Percentiles rank a stretch among this genome's conserved stretches.
Evolutionary conservation across 1,140 invertebrate species (phyloP).

Genomic region (Reticulitermes speratus): DNA sequence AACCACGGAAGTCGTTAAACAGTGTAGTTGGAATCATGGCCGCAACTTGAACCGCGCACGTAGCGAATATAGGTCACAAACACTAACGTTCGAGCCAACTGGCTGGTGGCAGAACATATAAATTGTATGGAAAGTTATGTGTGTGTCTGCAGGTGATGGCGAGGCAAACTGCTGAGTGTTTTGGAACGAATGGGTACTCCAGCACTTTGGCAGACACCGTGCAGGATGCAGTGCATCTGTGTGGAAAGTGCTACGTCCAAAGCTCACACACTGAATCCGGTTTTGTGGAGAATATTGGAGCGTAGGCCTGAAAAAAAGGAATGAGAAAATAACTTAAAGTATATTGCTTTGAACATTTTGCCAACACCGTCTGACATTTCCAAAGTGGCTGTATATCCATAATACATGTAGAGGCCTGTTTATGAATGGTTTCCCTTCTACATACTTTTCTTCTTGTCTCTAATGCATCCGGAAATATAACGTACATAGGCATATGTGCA

Average conservation of each 20-base stretch:
- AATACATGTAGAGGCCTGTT: background rate
- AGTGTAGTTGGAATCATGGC: too few species aligned
- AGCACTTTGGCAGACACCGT: too few species aligned
- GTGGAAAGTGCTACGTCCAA: background rate
- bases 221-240: background rate
- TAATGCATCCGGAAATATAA: background rate
- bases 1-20: too few species aligned
- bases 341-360: background rate
- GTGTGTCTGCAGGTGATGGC: too few species aligned
- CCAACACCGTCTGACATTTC: conserved; percentile 3
- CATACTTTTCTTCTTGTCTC: background rate
- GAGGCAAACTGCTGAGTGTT: too few species aligned
- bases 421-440: background rate
- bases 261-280: background rate
- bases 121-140: too few species aligned
- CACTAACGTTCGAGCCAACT: too few species aligned
- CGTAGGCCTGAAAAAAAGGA: background rate
- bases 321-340: background rate
- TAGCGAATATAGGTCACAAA: too few species aligned
- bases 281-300: background rate
- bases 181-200: too few species aligned
- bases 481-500: background rate
- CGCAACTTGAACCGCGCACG: too few species aligned
- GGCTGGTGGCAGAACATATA: too few species aligned
- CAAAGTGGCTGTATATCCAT: background rate